Evolutionary conservation across 2,797 vertebrate species (phyloP), one percentile per base, ranked within the genome.

Genomic region (Agapornis canus): DNA sequence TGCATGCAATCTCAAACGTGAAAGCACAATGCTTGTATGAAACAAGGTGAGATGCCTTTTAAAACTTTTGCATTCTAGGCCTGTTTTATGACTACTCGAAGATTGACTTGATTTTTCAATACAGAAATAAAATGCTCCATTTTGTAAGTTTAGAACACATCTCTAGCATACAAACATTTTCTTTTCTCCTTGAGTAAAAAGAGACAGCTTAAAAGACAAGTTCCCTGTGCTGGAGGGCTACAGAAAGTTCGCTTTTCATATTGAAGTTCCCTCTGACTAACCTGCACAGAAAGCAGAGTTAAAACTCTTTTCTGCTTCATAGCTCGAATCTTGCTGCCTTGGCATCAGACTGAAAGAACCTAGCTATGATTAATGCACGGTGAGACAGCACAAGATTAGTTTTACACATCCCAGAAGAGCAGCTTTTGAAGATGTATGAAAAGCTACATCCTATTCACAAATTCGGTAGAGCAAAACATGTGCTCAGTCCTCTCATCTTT

Each of bases 371-470:
- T 57, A 66, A 73, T 52, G 51, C 11, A 12, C 2, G 9, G 39
- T 25, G 25, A 94, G 69, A 66, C 32, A 81, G 66, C 48, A 57
- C 56, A 79, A 57, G 49, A 49, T 81, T 84, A 31, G 61, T 49
- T 83, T 84, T 86, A 75, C 17, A 15, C 52, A 81, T 25, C 29
- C 49, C 79, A 51, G 11, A 81, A 82, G 63, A 93, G 22, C 54
- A 79, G 78, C 43, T 84, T 92, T 79, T 92, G 69, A 93, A 96
- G 73, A 68, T 25, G 27, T 35, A 70, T 70, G 73, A 49, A 87
- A 85, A 87, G 40, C 48, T 29, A 27, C 60, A 45, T 85, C 40
- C 43, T 80, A 7, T 91, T 85, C 13, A 0, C 27, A 91, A 85
- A 26, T 60, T 88, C 49, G 78, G 20, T 48, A 42, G 61, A 4